These are phyloP conservation scores for Eupithecia dodoneata DNA, from an alignment of 2,888 invertebrate species.

Conservation along the genomic window DNA sequence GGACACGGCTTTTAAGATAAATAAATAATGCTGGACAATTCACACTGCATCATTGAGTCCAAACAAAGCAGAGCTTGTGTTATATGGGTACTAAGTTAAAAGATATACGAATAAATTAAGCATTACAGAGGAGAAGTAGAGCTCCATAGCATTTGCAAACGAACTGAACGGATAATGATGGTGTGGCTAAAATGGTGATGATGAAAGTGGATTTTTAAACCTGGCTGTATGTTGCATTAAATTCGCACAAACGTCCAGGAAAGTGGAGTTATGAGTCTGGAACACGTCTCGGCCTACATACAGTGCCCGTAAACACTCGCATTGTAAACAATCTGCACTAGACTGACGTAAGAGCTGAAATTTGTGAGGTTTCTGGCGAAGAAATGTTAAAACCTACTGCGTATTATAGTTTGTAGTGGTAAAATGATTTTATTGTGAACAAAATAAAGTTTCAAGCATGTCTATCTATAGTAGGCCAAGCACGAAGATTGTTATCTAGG, in stretches of 20 bases:
- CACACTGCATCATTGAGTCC: neutral
- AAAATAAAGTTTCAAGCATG: neutral
- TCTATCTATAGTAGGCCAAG: too few relatives aligned
- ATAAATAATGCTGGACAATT: neutral
- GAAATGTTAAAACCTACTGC: neutral
- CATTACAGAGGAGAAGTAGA: neutral
- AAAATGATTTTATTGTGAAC: neutral
- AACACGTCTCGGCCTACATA: conserved; percentile 60
- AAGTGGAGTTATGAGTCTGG: conserved; percentile 44
- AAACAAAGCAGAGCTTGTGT: neutral
- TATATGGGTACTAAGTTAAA: neutral
- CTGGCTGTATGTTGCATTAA: neutral
- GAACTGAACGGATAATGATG: neutral
- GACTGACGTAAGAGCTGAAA: conserved; percentile 12
- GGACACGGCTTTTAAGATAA: too few relatives aligned
- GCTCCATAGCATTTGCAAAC: neutral
- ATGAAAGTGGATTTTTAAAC: neutral
- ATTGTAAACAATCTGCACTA: conserved; percentile 32
- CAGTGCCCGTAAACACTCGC: conserved; percentile 29
- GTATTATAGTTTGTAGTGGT: neutral
- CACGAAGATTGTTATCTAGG: too few relatives aligned
- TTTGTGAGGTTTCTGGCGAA: conserved; percentile 3
- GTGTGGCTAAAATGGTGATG: neutral
- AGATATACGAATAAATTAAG: neutral
- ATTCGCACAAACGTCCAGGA: conserved; percentile 3